Evolutionary conservation across 2,113 vertebrate genomes (phyloP).

Genomic region (Cairina moschata): DNA sequence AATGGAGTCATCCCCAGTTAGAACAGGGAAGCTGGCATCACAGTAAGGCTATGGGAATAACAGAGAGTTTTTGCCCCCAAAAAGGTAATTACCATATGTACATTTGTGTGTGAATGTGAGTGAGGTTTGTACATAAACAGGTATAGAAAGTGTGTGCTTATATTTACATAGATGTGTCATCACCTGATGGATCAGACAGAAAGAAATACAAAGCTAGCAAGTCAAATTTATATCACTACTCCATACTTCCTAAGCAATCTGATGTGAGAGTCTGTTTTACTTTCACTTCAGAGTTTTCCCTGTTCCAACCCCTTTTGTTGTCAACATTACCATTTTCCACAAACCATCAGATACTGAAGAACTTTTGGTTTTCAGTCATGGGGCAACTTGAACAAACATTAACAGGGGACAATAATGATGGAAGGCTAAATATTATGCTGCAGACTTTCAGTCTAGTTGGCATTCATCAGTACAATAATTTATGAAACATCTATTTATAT

Average conservation of each 20-base stretch:
- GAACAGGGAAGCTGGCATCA: not conserved
- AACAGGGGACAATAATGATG: not conserved
- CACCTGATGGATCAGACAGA: constrained; percentile 35
- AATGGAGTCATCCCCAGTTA: not conserved
- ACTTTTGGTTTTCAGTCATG: not conserved
- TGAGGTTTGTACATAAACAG: not conserved
- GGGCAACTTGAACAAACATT: not conserved
- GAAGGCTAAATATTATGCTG: not conserved
- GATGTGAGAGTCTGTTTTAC: not conserved
- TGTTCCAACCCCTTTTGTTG: not conserved
- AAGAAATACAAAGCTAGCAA: constrained; percentile 14
- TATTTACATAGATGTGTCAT: constrained; percentile 29
- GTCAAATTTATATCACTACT: constrained; percentile 13
- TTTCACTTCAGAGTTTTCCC: not conserved
- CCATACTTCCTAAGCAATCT: constrained; percentile 40
- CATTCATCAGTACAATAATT: not conserved
- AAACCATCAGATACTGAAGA: not conserved
- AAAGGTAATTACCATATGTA: not conserved
- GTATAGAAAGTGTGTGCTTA: not conserved
- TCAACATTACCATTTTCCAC: constrained; percentile 27
- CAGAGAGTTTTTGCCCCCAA: not conserved
- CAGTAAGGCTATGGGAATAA: not conserved
- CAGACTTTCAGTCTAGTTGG: not conserved
- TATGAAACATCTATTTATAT: not conserved
- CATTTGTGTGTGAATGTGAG: constrained; percentile 14